Percentiles rank a stretch among this genome's conserved stretches.
These are phyloP conservation scores for Bungarus multicinctus DNA, from an alignment of 2,113 vertebrate species.

Conservation along the genomic window DNA sequence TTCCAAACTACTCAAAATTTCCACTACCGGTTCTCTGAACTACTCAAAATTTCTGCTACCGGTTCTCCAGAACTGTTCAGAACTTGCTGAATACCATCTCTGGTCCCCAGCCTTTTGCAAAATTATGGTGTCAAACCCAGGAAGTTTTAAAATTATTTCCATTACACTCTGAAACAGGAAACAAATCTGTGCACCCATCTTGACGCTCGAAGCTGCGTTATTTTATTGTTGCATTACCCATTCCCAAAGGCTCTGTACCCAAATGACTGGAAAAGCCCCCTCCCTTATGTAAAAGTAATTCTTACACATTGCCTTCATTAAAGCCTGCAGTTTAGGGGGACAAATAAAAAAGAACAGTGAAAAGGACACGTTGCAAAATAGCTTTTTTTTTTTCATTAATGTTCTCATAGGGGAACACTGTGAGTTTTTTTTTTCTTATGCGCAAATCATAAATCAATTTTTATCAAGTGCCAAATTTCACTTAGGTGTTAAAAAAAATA, in stretches of 20 bases:
- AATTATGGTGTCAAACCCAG: not conserved
- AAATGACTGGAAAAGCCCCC: not conserved
- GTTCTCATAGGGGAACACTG: not conserved
- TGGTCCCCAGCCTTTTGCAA: not conserved
- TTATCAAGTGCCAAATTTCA: not conserved
- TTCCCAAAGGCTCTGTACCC: not conserved
- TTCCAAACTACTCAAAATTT: too few species aligned
- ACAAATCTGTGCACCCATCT: not conserved
- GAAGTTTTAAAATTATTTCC: not conserved
- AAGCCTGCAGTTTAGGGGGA: not conserved
- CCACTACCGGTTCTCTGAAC: too few species aligned
- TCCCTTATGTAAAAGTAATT: not conserved
- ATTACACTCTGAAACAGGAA: not conserved
- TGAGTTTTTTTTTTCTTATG: not conserved
- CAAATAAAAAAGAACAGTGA: not conserved
- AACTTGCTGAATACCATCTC: too few species aligned
- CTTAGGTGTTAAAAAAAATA: not conserved
- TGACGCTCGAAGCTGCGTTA: not conserved
- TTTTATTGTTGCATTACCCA: not conserved
- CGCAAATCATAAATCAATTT: not conserved
- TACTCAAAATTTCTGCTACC: too few species aligned
- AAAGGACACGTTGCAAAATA: not conserved
- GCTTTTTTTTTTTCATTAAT: not conserved
- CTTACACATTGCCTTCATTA: constrained; percentile 10
- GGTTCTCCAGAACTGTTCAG: too few species aligned